phyloP scores from a whole-genome alignment of 2,113 vertebrate species.

The Periophthalmodon schlosseri region DNA sequence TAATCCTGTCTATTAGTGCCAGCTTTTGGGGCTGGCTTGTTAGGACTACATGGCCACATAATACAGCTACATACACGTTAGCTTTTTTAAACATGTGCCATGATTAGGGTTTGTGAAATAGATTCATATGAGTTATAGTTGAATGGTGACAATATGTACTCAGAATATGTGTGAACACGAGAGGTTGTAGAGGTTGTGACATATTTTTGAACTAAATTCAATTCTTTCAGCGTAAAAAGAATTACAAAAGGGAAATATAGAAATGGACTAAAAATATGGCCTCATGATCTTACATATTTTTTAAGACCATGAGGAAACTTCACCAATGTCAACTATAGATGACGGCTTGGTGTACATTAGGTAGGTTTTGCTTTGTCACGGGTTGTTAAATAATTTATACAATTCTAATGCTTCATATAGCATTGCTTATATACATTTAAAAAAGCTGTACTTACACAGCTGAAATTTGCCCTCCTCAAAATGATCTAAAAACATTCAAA shows the following conservation, averaged over 20 bases:
- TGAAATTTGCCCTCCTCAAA: neutral
- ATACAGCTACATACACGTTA: slow-evolving; percentile 33
- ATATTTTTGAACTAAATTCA: neutral
- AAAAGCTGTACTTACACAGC: neutral
- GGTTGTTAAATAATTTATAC: too few species aligned
- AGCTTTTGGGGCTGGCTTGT: slow-evolving; percentile 70
- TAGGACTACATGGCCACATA: slow-evolving; percentile 60
- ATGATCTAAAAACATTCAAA: slow-evolving; percentile 1
- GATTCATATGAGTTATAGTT: neutral
- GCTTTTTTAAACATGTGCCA: neutral
- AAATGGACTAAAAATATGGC: too few species aligned
- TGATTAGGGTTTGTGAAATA: neutral
- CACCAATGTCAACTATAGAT: neutral
- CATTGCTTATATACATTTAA: neutral
- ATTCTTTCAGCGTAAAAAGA: neutral
- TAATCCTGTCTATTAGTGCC: slow-evolving; percentile 79
- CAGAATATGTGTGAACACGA: neutral
- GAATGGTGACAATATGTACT: neutral
- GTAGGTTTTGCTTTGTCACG: neutral
- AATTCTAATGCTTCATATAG: too few species aligned
- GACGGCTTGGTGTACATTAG: too few species aligned
- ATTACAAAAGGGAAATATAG: neutral
- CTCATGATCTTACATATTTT: neutral
- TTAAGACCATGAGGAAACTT: neutral
- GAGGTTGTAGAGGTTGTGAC: neutral